These are phyloP conservation scores for Accipiter cooperii DNA, from an alignment of 2,113 vertebrate species.

Conservation along the genomic window DNA sequence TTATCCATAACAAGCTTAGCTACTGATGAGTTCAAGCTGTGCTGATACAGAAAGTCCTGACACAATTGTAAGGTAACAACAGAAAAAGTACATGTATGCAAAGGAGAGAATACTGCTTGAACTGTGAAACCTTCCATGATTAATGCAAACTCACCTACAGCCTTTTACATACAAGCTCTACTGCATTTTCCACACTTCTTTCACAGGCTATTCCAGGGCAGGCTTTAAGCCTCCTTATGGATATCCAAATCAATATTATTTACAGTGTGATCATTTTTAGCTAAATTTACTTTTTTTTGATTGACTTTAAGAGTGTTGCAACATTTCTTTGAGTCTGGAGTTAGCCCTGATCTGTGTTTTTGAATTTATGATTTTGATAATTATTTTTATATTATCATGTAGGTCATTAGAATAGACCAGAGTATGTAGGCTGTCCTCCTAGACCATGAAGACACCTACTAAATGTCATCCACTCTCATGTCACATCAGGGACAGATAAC, in stretches of 20 bases:
- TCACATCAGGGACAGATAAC: not conserved
- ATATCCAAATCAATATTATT: not conserved
- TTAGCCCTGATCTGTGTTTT: not conserved
- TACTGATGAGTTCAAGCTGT: slow-evolving; percentile 47
- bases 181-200: not conserved
- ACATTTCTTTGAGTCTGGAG: not conserved
- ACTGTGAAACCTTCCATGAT: not conserved
- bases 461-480: not conserved
- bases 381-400: not conserved
- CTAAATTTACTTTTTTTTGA: not conserved
- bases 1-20: slow-evolving; percentile 64
- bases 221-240: not conserved
- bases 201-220: rapidly evolving
- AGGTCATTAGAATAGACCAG: not conserved
- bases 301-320: not conserved
- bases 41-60: slow-evolving; percentile 43
- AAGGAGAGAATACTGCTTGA: not conserved
- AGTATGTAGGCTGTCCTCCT: not conserved
- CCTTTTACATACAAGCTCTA: not conserved
- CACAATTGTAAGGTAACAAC: slow-evolving; percentile 25
- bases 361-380: not conserved
- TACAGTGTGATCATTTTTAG: not conserved
- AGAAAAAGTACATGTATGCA: not conserved
- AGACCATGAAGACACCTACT: not conserved
- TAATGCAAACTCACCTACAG: not conserved